These are phyloP conservation scores for Sphecodes monilicornis DNA, from an alignment of 2,888 invertebrate species.

Conservation along the genomic window DNA sequence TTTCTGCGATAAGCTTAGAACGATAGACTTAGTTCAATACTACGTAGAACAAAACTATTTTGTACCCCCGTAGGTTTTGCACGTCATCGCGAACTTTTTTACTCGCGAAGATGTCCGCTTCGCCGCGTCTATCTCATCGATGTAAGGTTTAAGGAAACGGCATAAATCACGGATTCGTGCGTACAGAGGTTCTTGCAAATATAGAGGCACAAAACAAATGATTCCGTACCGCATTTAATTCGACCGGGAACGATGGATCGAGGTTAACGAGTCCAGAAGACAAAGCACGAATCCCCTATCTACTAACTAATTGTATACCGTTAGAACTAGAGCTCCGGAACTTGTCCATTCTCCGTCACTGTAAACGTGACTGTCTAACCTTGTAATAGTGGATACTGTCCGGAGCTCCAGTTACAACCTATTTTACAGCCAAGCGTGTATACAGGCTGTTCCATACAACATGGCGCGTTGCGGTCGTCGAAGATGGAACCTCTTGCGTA, in stretches of 20 bases:
- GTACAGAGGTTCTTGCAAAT: constrained; percentile 31
- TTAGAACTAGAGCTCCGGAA: background rate
- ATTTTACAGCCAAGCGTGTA: constrained; percentile 52
- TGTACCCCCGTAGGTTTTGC: constrained; percentile 12
- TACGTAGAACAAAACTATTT: background rate
- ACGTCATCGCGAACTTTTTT: constrained; percentile 46
- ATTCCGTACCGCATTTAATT: constrained; percentile 47
- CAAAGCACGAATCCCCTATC: constrained; percentile 24
- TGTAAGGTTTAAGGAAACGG: constrained; percentile 16
- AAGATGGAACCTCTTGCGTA: background rate
- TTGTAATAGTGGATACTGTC: background rate
- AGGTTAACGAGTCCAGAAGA: background rate
- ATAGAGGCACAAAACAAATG: constrained; percentile 39
- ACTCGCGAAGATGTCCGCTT: constrained; percentile 40
- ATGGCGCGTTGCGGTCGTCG: no score
- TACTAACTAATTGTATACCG: constrained; percentile 42
- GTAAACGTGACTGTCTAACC: background rate
- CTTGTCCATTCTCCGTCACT: background rate
- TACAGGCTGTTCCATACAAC: background rate
- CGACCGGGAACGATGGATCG: background rate
- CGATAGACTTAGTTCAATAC: background rate
- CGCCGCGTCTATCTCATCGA: constrained; percentile 1
- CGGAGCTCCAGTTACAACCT: constrained; percentile 32
- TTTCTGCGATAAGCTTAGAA: background rate
- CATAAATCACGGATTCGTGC: constrained; percentile 2